phyloP scores from a whole-genome alignment of 1,140 invertebrate species.

The Monochamus saltuarius region DNA sequence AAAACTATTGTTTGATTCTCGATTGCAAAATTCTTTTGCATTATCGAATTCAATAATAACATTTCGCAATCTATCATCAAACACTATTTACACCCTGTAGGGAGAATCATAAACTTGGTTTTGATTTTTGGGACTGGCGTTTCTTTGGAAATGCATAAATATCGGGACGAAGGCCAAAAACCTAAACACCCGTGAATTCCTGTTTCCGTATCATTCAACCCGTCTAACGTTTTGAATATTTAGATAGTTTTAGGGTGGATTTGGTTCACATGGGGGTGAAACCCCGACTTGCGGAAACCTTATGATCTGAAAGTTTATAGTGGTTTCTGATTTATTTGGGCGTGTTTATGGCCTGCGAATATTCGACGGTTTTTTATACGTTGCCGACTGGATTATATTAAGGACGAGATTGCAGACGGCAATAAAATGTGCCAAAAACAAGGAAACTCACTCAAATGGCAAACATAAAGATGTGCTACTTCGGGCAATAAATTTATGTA shows the following conservation, averaged over 20 bases:
- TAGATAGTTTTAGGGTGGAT: constrained; percentile 17
- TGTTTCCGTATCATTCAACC: constrained; percentile 4
- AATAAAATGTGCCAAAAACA: constrained; percentile 9
- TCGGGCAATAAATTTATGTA: no score
- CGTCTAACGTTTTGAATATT: constrained; percentile 21
- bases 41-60: no score
- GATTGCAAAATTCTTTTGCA: no score
- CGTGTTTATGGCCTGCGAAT: constrained; percentile 28
- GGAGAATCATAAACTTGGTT: no score
- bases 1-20: no score
- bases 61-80: no score
- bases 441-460: neutral
- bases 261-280: constrained; percentile 17
- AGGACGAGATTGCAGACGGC: neutral
- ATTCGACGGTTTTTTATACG: constrained; percentile 22
- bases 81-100: no score
- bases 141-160: neutral
- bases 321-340: constrained; percentile 27
- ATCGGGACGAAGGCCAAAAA: constrained; percentile 1
- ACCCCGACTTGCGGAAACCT: constrained; percentile 20
- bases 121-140: no score
- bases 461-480: no score
- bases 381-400: constrained; percentile 24
- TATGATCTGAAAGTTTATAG: constrained; percentile 31
- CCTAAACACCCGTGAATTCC: constrained; percentile 5